Base-by-base conservation (phyloP, 2,113 vertebrate species). In the Entomyzon cyanotis region DNA sequence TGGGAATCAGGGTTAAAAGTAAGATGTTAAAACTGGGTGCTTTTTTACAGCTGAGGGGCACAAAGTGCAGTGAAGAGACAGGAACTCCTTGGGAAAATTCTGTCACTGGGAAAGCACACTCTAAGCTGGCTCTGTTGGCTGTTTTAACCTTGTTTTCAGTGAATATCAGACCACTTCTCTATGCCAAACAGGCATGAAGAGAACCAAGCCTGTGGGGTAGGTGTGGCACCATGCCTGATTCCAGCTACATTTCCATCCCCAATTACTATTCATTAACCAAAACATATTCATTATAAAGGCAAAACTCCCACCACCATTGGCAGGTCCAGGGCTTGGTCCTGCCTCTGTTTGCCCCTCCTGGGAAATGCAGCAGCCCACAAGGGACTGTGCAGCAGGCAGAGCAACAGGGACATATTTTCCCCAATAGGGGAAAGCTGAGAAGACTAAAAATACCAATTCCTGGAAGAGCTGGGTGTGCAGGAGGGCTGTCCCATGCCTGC, bases 231-330 rank as follows among this genome's bases (percentile, higher is more conserved):
- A 53, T 79, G 52, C 60, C 37, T 22, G 15, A 65, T 80, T 77
- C 64, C 46, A 39, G 41, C 59, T 80, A 62, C 71, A 92, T 78
- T 67, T 88, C 71, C 55, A 62, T 84, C 46, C 68, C 65, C 59
- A 58, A 47, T 80, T 93, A 86, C 25, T 65, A 56, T 85, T 65
- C 58, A 21, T 89, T 87, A 93, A 93, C 59, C 52, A 52, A 94
- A 91, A 68, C 17, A 5, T 15, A 24, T 76, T 95, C 1, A 1
- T 81, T 53, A 75, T 16, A n/a, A 37, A 89, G 78, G 56, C 42
- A 56, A 86, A 89, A 58, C 37, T 82, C 76, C 68, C 84, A 64
- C 17, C 92, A 46, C 53, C 9, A 1, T 2, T 27, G 37, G 85
- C 4, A 9, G 63, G 67, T 15, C 33, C 28, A 30, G 84, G 58